Evolutionary conservation across 2,888 invertebrate species (phyloP), one percentile per base, ranked within the genome.

Genomic region (Tubulanus polymorphus): DNA sequence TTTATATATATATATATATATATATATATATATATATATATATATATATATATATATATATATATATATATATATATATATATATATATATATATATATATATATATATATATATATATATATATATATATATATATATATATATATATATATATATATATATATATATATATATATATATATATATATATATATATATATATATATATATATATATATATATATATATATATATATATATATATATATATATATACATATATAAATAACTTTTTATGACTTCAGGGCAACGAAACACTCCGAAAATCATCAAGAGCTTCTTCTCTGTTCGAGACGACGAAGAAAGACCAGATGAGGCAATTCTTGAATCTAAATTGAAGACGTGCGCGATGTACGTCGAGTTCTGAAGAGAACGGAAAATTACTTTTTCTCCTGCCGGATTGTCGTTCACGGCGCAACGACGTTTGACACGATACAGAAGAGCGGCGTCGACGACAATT

Each of bases 1-100:
- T 51, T 15, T 51, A 23, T 51, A 23, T 37, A 23, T 37, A 23
- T 51, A 23, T 51, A 23, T 51, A 12, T 51, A 46, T 37, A 37
- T 51, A 10, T 23, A 37, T 12, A 37, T 51, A 20, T 47, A 18
- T 51, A 2, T 51, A 18, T 51, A 51, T 23, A 25, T 52, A 15
- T 0, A 27, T 23, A 10, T 18, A 37, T n/a, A 46, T 47, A 18
- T 10, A 20, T 47, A n/a, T 15, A 52, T 30, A 49, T 49, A 30
- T 49, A 30, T n/a, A 28, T 37, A 30, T 10, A 28, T 30, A 30
- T 18, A 37, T 37, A 30, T 37, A 23, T 10, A 23, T 37, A 30
- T 6, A 23, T 29, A 6, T 49, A 23, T 27, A 8, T 49, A 23
- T 37, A 23, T 1, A 23, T 29, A 8, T 28, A 20, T 10, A 1